Base-by-base conservation (phyloP, 2,888 invertebrate species). In the Xanthorhoe designata region DNA sequence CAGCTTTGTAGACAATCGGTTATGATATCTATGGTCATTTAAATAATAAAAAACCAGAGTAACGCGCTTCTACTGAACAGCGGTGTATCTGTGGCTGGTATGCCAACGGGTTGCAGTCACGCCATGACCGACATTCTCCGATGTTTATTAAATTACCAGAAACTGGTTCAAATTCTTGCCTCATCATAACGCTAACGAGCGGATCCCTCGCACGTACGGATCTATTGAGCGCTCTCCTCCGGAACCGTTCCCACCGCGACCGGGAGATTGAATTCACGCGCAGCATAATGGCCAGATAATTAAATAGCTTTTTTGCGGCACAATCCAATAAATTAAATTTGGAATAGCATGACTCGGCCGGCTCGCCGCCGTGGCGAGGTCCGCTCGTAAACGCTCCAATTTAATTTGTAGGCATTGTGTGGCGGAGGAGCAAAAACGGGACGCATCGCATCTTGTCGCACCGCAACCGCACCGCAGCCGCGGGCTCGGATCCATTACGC, bases 311-410 rank as follows among this genome's bases (percentile, higher is more conserved):
- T 81, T 82, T 81, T 84, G 72, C 78, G 68, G 58, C 69, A 78
- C 76, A 79, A 80, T 78, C 77, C 74, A 74, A 79, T 82, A 82
- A 82, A 84, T 81, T 77, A 77, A 79, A 83, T 78, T 75, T 70
- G 75, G 66, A 77, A 79, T 70, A 69, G 77, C 78, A 78, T 83
- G 83, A 83, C 80, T 81, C 75, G 76, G 75, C 65, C 65, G 71
- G 9, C 19, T 47, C 55, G 68, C 62, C 13, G 24, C 17, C 13
- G 1, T 9, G 42, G 2, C 71, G 68, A 35, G 71, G 55, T 74
- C 68, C 74, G 74, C 76, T 78, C 76, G 77, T 78, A 78, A 78
- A 77, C 74, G 76, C 66, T 74, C 64, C 71, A 71, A 76, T 79
- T 79, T 77, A 78, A 83, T 81, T 81, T 77, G 80, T 78, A 68